Conservation (phyloP, 2,888 invertebrate genomes). For the Phyllotreta cruciferae region DNA sequence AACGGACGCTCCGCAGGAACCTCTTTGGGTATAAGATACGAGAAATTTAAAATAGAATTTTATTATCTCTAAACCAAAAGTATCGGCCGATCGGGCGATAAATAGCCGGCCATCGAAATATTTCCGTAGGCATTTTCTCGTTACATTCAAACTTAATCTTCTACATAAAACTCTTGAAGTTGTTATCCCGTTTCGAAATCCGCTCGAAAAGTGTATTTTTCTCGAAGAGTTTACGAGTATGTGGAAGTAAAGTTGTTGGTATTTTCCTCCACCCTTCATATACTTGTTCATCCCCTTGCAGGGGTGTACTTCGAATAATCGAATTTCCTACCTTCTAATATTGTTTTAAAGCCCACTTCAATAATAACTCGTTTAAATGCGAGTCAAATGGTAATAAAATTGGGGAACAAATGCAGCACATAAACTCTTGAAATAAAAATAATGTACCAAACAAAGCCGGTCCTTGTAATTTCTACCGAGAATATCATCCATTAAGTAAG, state of each 20-base stretch:
- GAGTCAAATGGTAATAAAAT: no score
- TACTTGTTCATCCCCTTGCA: slow-evolving; percentile 46
- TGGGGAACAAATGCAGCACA: no score
- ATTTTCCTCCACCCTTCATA: slow-evolving; percentile 42
- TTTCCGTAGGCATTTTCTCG: slow-evolving; percentile 21
- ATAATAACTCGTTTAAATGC: no score
- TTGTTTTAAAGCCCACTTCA: no score
- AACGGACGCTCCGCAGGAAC: no score
- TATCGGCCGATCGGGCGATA: slow-evolving; percentile 17
- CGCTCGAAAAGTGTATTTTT: slow-evolving; percentile 40
- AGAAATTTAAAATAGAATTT: no score
- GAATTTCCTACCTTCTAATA: neutral
- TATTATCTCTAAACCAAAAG: neutral
- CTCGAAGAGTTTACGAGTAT: slow-evolving; percentile 40
- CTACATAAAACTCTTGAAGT: slow-evolving; percentile 40
- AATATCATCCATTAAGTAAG: slow-evolving; percentile 56
- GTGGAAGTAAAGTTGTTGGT: slow-evolving; percentile 44
- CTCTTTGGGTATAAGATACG: no score
- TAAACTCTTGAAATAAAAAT: neutral
- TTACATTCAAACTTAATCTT: slow-evolving; percentile 40
- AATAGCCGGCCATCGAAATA: slow-evolving; percentile 25
- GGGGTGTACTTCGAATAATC: neutral
- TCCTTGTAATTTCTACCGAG: slow-evolving; percentile 45
- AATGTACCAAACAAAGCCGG: slow-evolving; percentile 26
- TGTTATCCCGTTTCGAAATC: slow-evolving; percentile 39